Conservation (phyloP, 2,797 vertebrate species). For the Xenops minutus region DNA sequence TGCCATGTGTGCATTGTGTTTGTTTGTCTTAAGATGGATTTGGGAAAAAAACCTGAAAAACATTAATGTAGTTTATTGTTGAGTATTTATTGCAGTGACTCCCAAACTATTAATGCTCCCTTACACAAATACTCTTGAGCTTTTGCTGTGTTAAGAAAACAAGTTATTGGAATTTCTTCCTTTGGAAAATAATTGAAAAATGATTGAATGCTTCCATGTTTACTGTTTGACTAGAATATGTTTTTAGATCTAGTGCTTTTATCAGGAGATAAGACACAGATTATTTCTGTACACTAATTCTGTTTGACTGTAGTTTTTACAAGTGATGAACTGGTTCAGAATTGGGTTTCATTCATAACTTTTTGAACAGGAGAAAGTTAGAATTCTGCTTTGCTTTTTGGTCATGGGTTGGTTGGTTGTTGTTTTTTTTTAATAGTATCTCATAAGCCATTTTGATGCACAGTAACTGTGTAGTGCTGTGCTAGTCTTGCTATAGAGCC, state of each 20-base stretch:
- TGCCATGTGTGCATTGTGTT: neutral
- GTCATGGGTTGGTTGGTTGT: fast-evolving
- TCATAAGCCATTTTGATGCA: neutral
- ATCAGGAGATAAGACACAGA: neutral
- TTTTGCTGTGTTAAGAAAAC: neutral
- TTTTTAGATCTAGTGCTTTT: neutral
- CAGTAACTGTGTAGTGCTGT: neutral
- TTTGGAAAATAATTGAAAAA: neutral
- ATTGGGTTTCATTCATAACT: neutral
- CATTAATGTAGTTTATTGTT: neutral
- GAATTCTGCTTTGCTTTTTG: neutral
- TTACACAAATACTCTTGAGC: neutral
- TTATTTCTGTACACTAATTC: neutral
- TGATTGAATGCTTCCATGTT: neutral
- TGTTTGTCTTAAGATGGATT: neutral
- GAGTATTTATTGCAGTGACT: neutral
- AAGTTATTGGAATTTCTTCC: neutral
- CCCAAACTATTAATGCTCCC: neutral
- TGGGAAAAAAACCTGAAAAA: neutral
- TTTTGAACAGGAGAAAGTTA: neutral
- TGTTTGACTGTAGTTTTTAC: neutral
- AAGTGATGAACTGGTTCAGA: neutral
- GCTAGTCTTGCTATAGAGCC: neutral
- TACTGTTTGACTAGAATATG: neutral
- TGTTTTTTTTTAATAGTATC: neutral